Conservation (phyloP, 2,888 invertebrate species). For the Neocrepidodera transversa region DNA sequence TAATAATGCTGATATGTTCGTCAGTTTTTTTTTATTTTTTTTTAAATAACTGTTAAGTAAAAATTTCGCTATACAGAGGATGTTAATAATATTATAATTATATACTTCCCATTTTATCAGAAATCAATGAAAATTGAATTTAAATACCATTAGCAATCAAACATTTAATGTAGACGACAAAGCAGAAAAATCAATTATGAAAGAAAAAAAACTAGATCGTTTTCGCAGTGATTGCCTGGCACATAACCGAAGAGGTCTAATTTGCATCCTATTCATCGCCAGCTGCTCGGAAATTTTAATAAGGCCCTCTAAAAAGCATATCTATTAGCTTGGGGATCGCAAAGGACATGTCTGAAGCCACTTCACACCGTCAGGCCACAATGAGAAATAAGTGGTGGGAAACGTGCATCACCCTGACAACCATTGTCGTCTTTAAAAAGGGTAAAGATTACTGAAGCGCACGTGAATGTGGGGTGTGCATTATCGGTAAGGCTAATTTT, state of each 20-base stretch:
- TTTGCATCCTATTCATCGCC: constrained; percentile 62
- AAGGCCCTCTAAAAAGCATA: constrained; percentile 59
- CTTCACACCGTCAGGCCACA: constrained; percentile 47
- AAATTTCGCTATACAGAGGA: too few relatives aligned
- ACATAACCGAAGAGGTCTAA: constrained; percentile 52
- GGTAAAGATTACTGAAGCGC: constrained; percentile 41
- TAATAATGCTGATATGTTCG: constrained; percentile 16
- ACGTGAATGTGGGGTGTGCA: constrained; percentile 33
- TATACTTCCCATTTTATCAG: too few relatives aligned
- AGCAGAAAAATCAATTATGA: constrained; percentile 4
- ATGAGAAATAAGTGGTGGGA: constrained; percentile 48
- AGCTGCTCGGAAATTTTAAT: constrained; percentile 64
- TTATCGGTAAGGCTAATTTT: constrained; percentile 42
- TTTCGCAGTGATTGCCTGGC: constrained; percentile 47
- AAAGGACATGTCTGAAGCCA: constrained; percentile 45
- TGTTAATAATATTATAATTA: too few relatives aligned
- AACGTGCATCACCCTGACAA: constrained; percentile 40
- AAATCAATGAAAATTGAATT: constrained; percentile 1
- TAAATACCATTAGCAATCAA: neutral
- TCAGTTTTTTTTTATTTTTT: neutral
- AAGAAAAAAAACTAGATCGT: constrained; percentile 29
- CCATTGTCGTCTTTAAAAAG: constrained; percentile 45
- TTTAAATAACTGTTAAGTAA: too few relatives aligned
- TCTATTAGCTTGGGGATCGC: constrained; percentile 50
- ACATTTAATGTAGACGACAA: constrained; percentile 1